These are phyloP conservation scores for Drosophila affinis DNA, from an alignment of 2,888 invertebrate genomes.

Conservation along the genomic window DNA sequence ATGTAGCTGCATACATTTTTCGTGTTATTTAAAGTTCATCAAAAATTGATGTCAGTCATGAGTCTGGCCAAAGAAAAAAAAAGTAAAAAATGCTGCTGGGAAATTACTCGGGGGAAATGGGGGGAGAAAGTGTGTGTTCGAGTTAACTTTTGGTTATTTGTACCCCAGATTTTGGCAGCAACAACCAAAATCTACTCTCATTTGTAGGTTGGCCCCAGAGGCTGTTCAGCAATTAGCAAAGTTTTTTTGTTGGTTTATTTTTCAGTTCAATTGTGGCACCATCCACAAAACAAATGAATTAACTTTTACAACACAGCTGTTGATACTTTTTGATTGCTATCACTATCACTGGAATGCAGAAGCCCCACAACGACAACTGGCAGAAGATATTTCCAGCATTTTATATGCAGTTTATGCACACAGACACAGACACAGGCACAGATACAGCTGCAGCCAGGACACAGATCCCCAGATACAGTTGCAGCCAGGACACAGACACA, in stretches of 20 bases:
- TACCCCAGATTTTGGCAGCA: background rate
- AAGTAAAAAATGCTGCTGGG: background rate
- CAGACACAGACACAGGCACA: background rate
- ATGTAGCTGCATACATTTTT: slow-evolving; percentile 51
- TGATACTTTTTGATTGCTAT: slow-evolving; percentile 59
- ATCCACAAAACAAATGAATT: slow-evolving; percentile 33
- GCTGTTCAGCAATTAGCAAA: slow-evolving; percentile 54
- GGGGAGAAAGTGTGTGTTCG: background rate
- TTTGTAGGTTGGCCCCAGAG: slow-evolving; percentile 21
- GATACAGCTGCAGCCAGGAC: background rate
- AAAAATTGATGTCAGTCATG: slow-evolving; percentile 47
- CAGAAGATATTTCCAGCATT: background rate
- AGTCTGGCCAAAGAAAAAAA: background rate
- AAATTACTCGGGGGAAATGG: background rate
- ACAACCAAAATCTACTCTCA: background rate
- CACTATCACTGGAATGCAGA: slow-evolving; percentile 10
- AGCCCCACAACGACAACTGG: background rate
- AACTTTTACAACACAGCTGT: slow-evolving; percentile 55
- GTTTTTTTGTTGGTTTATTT: slow-evolving; percentile 18
- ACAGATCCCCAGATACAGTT: background rate
- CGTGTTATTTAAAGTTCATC: slow-evolving; percentile 70
- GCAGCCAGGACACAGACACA: background rate
- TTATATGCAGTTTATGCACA: slow-evolving; percentile 2
- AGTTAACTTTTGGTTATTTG: background rate
- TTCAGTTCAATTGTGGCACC: slow-evolving; percentile 46